A percentile compares a stretch with the other conserved stretches of the same genome.
These are phyloP conservation scores for Verasper variegatus DNA, from an alignment of 2,113 vertebrate genomes.

Conservation along the genomic window DNA sequence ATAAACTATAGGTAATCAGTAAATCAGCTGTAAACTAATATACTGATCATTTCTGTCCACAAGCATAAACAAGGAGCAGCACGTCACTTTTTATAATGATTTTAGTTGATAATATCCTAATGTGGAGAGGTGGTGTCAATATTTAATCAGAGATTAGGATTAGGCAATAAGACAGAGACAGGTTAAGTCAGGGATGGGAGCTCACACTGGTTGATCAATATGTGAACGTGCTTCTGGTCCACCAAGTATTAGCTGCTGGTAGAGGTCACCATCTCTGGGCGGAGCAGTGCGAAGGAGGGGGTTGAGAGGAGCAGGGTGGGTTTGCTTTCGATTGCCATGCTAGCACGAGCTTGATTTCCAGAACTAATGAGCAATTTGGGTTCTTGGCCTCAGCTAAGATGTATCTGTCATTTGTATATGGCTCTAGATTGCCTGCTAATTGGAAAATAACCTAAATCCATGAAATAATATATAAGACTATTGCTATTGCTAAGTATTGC, in stretches of 20 bases:
- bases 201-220: neutral
- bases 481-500: too few relatives aligned
- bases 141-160: neutral
- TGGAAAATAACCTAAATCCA: too few relatives aligned
- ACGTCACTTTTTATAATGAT: neutral
- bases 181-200: neutral
- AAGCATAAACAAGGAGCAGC: neutral
- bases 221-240: neutral
- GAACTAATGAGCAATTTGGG: too few relatives aligned
- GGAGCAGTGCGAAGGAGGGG: neutral
- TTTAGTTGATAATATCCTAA: neutral
- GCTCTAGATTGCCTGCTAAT: too few relatives aligned
- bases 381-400: too few relatives aligned
- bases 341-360: too few relatives aligned
- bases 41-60: slow-evolving; percentile 31
- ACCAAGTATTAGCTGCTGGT: neutral
- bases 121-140: neutral
- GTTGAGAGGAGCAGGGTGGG: neutral
- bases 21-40: slow-evolving; percentile 46
- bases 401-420: too few relatives aligned
- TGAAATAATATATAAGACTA: too few relatives aligned
- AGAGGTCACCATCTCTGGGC: neutral
- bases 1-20: slow-evolving; percentile 59
- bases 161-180: neutral
- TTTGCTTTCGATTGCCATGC: neutral